phyloP scores from a whole-genome alignment of 2,797 vertebrate genomes.

The Huso huso region DNA sequence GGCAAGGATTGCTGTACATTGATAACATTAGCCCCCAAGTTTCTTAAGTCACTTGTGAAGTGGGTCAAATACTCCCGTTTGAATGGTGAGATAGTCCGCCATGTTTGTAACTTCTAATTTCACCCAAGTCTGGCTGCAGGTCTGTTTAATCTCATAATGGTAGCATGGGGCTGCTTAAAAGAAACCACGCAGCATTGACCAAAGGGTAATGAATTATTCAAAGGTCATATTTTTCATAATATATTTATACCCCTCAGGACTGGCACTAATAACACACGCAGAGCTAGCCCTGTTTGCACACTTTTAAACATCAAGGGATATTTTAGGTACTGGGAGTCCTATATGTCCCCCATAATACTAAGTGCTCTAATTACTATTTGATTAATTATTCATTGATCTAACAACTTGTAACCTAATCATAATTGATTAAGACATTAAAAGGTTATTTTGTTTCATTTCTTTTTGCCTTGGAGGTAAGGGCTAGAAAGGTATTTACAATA shows the following conservation, averaged over 20 bases:
- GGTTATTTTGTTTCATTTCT: no score
- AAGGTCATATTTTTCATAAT: conserved; percentile 51
- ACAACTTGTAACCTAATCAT: conserved; percentile 28
- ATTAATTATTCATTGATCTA: conserved; percentile 34
- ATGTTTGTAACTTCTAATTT: conserved; percentile 58
- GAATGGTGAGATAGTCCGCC: neutral
- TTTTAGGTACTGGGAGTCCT: conserved; percentile 16
- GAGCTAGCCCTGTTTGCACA: conserved; percentile 33
- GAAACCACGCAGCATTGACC: conserved; percentile 65
- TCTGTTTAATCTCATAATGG: conserved; percentile 70
- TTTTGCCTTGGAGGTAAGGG: no score
- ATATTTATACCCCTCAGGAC: conserved; percentile 40
- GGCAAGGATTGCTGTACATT: no score
- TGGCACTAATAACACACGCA: conserved; percentile 23
- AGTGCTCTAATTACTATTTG: conserved; percentile 28
- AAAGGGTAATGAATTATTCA: conserved; percentile 69
- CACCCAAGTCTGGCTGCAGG: conserved; percentile 50
- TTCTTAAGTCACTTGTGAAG: no score
- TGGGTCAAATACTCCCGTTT: no score
- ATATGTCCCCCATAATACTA: conserved; percentile 26
- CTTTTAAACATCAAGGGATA: conserved; percentile 14
- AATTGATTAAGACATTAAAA: conserved; percentile 26
- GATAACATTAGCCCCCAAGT: no score
- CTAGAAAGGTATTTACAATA: no score
- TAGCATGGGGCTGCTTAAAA: conserved; percentile 59